phyloP scores from a whole-genome alignment of 2,113 vertebrate genomes.

The Petrocephalus zakoni region DNA sequence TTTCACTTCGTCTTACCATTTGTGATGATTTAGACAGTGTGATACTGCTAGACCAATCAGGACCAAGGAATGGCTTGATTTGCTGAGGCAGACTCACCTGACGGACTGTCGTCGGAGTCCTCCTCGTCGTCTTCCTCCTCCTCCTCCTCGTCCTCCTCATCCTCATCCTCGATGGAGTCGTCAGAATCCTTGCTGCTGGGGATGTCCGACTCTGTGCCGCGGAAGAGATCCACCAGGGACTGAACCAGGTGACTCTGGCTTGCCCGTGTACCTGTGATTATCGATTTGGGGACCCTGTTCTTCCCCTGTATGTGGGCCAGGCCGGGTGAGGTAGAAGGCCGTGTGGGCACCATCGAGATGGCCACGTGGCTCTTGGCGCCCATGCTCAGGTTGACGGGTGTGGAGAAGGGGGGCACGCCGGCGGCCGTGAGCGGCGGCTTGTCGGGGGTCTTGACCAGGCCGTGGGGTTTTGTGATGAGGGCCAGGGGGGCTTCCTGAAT shows the following conservation, averaged over 20 bases:
- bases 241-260: conserved; percentile 54
- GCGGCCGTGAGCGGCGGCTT: conserved; percentile 52
- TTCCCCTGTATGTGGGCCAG: conserved; percentile 61
- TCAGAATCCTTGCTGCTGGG: conserved; percentile 86
- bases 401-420: conserved; percentile 50
- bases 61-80: neutral
- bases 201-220: conserved; percentile 75
- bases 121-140: conserved; percentile 69
- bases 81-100: conserved; percentile 61
- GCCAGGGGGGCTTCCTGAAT: conserved; percentile 89
- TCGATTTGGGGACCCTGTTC: conserved; percentile 55
- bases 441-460: conserved; percentile 60
- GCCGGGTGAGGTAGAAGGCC: conserved; percentile 60
- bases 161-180: conserved; percentile 80
- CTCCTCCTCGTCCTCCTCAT: conserved; percentile 72
- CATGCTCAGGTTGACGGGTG: conserved; percentile 77
- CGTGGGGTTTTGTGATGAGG: conserved; percentile 77
- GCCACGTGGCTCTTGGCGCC: conserved; percentile 60
- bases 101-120: conserved; percentile 84
- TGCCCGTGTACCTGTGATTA: conserved; percentile 50
- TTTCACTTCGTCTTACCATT: neutral
- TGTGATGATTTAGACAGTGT: neutral
- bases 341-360: conserved; percentile 46
- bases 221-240: conserved; percentile 65
- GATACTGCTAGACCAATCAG: neutral